Evolutionary conservation across 1,140 invertebrate genomes (phyloP), one percentile per base, ranked within the genome.

Genomic region (Acromyrmex heyeri): DNA sequence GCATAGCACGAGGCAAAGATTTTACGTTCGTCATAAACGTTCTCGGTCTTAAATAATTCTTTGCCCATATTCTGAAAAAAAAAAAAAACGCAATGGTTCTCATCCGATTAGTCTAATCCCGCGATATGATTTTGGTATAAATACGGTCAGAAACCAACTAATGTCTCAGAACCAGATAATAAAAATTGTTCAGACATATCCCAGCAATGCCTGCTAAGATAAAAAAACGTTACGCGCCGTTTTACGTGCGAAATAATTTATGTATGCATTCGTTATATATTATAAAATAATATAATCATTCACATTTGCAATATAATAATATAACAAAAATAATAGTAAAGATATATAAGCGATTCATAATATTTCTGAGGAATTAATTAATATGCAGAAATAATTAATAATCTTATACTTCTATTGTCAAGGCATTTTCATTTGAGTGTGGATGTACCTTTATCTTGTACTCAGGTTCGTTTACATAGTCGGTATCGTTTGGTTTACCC

Each of bases 31-130:
- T 82, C 79, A 24, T 73, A 82, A 82, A 83, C 48, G 79, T 83
- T 55, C 24, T 16, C 38, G 34, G 21, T 18, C 21, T 57, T 44
- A 38, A 81, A 62, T 44, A 82, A 59, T 30, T 73, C n/a, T 34
- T 48, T n/a, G 27, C 24, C 4, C 21, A 10, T 73, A 72, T 48
- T 21, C 8, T 3, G 30, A 62, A 61, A 75, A 50, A 50, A 27
- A 27, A 21, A 21, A 50, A 50, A 50, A 69, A 3, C 57, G n/a
- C 57, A 44, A 62, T n/a, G n/a, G 7, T 38, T n/a, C 24, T 83
- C n/a, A 83, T 83, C 69, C 69, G 79, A 83, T 83, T 83, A 83
- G 55, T 21, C 24, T 75, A 75, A 83, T 75, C 69, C 69, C 62
- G n/a, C 48, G 57, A 44, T 48, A 69, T n/a, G 55, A 73, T 62